These are phyloP conservation scores for Pinna nobilis DNA, from an alignment of 1,140 invertebrate species.

Conservation along the genomic window DNA sequence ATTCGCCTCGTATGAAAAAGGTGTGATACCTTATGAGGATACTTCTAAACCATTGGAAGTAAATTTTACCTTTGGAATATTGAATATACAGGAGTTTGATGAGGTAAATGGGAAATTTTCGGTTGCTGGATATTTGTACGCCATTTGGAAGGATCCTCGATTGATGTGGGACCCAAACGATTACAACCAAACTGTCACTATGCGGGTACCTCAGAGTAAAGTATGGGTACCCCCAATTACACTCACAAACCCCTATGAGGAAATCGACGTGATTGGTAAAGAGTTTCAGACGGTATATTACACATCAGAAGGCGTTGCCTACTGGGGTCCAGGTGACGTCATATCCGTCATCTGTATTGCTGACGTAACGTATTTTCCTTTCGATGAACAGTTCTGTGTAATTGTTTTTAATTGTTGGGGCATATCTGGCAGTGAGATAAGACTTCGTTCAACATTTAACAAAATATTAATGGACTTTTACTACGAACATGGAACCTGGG, in stretches of 20 bases:
- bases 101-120: constrained; percentile 38
- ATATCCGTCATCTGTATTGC: constrained; percentile 10
- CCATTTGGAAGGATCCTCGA: constrained; percentile 35
- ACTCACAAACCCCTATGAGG: constrained; percentile 20
- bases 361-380: constrained; percentile 30
- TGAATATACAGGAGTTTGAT: constrained; percentile 35
- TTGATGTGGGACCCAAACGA: constrained; percentile 20
- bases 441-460: neutral
- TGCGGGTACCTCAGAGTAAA: constrained; percentile 9
- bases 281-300: constrained; percentile 15
- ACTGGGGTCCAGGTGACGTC: constrained; percentile 26
- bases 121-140: constrained; percentile 7
- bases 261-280: constrained; percentile 19
- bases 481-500: constrained; percentile 23
- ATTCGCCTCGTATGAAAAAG: too few species aligned
- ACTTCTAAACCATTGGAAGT: neutral
- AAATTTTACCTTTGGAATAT: neutral
- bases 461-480: neutral
- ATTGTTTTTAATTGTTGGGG: constrained; percentile 20
- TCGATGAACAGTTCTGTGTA: constrained; percentile 16
- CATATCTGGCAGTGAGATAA: neutral
- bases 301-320: constrained; percentile 10
- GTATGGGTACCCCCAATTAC: constrained; percentile 37
- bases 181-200: constrained; percentile 1
- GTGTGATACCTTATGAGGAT: too few species aligned